Percentiles rank a stretch among this genome's conserved stretches.
Conservation (phyloP, 2,888 invertebrate species). For the Morpho deidamia region DNA sequence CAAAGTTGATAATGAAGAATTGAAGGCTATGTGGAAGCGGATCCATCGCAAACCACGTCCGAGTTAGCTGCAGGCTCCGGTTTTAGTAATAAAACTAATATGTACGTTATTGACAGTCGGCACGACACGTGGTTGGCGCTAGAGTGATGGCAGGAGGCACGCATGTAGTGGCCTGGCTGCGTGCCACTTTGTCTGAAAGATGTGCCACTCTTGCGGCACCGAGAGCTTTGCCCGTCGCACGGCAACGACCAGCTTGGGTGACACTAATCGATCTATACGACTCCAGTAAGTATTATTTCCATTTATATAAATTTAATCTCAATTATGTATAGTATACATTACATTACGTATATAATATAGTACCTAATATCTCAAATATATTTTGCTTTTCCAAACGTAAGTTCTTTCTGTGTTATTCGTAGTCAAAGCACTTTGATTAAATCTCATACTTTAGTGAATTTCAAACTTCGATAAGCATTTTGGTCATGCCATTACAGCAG, state of each 20-base stretch:
- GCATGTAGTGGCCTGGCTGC: constrained; percentile 62
- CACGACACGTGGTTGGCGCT: constrained; percentile 55
- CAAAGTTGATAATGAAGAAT: no score
- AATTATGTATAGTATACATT: no score
- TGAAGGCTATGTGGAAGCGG: no score
- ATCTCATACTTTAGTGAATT: no score
- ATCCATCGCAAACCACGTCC: no score
- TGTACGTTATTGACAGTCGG: constrained; percentile 40
- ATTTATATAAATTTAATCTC: not conserved
- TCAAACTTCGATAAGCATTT: no score
- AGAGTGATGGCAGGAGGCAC: constrained; percentile 46
- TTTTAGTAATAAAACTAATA: no score
- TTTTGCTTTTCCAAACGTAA: not conserved
- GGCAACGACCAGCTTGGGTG: constrained; percentile 91
- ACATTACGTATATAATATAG: no score
- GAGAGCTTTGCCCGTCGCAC: constrained; percentile 89
- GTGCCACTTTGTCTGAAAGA: constrained; percentile 76
- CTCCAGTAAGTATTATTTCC: constrained; percentile 82
- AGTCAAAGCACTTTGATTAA: no score
- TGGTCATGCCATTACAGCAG: no score
- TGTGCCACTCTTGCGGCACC: constrained; percentile 92
- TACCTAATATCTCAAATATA: not conserved
- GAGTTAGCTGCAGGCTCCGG: no score
- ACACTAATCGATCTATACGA: constrained; percentile 95
- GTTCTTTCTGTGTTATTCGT: no score